Percentiles rank a stretch among this genome's conserved stretches.
Conservation (phyloP, 2,888 invertebrate species). For the Trisateles emortualis region DNA sequence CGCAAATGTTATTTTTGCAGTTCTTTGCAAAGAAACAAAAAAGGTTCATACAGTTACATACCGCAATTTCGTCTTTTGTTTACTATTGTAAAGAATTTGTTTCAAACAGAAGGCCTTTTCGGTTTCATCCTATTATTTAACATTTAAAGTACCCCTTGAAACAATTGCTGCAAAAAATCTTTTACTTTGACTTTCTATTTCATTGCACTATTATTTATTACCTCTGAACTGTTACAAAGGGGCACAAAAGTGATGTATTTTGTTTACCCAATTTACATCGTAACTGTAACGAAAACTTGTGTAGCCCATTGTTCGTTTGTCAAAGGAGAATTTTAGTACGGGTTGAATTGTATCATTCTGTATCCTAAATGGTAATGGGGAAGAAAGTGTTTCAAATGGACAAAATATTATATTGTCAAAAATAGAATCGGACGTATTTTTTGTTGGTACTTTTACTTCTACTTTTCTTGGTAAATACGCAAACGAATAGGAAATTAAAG, state of each 20-base stretch:
- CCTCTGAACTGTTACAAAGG: conserved; percentile 49
- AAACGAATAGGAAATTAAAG: no score
- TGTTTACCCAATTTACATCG: conserved; percentile 30
- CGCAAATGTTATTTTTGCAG: not conserved
- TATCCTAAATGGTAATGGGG: conserved; percentile 12
- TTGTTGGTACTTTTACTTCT: no score
- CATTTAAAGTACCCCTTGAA: conserved; percentile 40
- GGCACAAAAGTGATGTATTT: conserved; percentile 52
- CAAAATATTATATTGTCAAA: not conserved
- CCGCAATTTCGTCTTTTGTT: conserved; percentile 13
- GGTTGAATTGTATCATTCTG: conserved; percentile 16
- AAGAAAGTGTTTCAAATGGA: conserved; percentile 18
- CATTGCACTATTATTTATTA: conserved; percentile 51
- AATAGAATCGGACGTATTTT: no score
- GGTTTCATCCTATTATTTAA: conserved; percentile 51
- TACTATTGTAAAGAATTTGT: conserved; percentile 12
- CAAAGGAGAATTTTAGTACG: conserved; percentile 22
- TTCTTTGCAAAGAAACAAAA: not conserved
- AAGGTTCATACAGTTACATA: not conserved
- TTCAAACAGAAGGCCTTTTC: conserved; percentile 56
- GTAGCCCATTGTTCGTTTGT: conserved; percentile 20
- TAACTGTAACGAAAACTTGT: conserved; percentile 22
- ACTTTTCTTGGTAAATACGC: no score
- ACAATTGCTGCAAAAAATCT: conserved; percentile 40
- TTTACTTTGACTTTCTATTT: conserved; percentile 59